Conservation (phyloP, 92 coral and sea anemone genomes). For the Virgularia gustaviana region DNA sequence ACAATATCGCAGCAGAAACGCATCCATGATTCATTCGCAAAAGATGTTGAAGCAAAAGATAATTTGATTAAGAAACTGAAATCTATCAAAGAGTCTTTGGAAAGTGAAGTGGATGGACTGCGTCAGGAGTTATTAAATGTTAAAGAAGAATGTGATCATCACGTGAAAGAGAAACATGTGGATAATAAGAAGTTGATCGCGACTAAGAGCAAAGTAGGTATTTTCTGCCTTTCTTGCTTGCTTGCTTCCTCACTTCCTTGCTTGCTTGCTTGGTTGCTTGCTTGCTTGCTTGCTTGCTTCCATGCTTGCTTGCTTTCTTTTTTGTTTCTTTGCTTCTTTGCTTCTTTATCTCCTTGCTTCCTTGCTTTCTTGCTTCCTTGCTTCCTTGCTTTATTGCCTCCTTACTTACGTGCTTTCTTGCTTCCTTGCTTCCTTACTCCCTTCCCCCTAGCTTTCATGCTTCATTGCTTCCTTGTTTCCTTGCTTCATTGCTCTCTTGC, state of each 20-base stretch:
- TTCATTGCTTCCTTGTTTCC: too few species aligned
- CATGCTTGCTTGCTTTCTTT: too few species aligned
- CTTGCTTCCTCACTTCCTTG: too few species aligned
- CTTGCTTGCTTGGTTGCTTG: too few species aligned
- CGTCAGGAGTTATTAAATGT: conserved; percentile 67
- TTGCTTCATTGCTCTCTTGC: too few species aligned
- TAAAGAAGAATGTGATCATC: conserved; percentile 70
- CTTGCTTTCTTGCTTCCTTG: too few species aligned
- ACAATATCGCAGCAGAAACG: conserved; percentile 80
- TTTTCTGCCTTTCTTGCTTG: not conserved
- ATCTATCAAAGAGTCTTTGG: conserved; percentile 82
- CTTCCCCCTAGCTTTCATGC: too few species aligned
- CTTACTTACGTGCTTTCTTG: not conserved
- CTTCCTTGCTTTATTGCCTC: not conserved
- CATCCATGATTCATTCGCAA: conserved; percentile 78
- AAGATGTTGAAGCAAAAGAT: conserved; percentile 79
- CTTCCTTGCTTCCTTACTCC: too few species aligned
- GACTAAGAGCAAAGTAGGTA: conserved; percentile 51
- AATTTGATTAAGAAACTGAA: conserved; percentile 77
- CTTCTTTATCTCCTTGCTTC: too few species aligned
- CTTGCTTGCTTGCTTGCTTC: too few species aligned
- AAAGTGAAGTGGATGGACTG: conserved; percentile 78
- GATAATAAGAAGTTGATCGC: conserved; percentile 64
- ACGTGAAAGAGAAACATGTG: conserved; percentile 65
- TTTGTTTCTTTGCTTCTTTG: too few species aligned